Base-by-base conservation (phyloP, 2,888 invertebrate genomes). In the Listrodromus nycthemerus region DNA sequence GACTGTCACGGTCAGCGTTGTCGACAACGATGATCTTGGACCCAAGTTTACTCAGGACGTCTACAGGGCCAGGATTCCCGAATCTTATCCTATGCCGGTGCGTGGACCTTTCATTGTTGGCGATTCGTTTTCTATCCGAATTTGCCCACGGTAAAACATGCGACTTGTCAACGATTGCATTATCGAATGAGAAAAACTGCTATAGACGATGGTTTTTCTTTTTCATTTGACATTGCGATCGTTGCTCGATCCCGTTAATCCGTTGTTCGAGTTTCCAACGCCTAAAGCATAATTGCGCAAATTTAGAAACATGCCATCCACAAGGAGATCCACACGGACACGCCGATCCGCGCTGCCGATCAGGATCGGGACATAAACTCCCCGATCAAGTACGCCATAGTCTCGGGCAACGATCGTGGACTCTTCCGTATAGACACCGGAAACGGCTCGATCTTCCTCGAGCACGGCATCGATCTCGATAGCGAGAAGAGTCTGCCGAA, bases 401-500 rank as follows among this genome's bases (percentile, higher is more conserved):
- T 97, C 27, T 95, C 97, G 1, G 98, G 98, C 0, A 97, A 97
- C 90, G 97, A 97, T 74, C 94, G 96, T 0, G 95, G 96, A 63
- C 93, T 97, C 19, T 98, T 98, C 92, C 95, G 95, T 6, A 94
- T 98, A 55, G 96, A 97, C 89, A 94, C 96, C 0, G 94, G 95
- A 41, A 97, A 97, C 88, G 98, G 97, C 0, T 95, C 96, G 0
- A 93, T 98, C 80, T 97, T 96, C 91, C 94, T 98, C 50, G 96
- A 97, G 86, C 95, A 95, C 75, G 97, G 98, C 93, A 95, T 98
- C 16, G 98, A 98, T 92, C 92, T 98, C 87, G 98, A 98, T 89
- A 95, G 95, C 19, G 97, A 97, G 90, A 94, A 94, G 80, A 94
- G 94, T 19, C 91, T 97, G n/a, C 95, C 97, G 1, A 96, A 96